Conservation (phyloP, 2,113 vertebrate genomes). For the Pollachius pollachius region DNA sequence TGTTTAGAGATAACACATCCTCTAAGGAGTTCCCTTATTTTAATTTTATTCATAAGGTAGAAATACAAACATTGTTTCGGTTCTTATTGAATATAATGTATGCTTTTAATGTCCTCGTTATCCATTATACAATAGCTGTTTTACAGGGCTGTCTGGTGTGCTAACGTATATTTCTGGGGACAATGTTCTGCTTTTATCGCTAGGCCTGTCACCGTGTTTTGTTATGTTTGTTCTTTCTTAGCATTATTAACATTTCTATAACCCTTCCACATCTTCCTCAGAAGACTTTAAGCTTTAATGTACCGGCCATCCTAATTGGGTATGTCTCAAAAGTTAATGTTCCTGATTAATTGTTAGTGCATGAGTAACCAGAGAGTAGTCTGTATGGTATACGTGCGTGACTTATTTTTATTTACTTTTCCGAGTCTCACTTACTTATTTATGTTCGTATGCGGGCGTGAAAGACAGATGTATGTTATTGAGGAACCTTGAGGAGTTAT, state of each 20-base stretch:
- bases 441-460: constrained; percentile 58
- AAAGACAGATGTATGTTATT: constrained; percentile 70
- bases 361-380: constrained; percentile 71
- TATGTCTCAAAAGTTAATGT: constrained; percentile 83
- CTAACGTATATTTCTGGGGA: constrained; percentile 51
- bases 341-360: constrained; percentile 78
- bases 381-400: constrained; percentile 78
- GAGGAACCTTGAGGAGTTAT: constrained; percentile 78
- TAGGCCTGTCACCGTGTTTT: constrained; percentile 65
- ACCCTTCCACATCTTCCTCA: constrained; percentile 70
- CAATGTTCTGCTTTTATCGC: constrained; percentile 74
- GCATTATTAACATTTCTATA: constrained; percentile 68
- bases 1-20: constrained; percentile 44
- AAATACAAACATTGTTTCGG: constrained; percentile 39
- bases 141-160: constrained; percentile 66
- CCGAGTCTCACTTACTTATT: constrained; percentile 79
- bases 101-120: constrained; percentile 44
- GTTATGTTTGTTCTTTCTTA: constrained; percentile 56
- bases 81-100: constrained; percentile 37
- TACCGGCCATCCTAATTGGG: constrained; percentile 82
- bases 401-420: constrained; percentile 69
- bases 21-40: constrained; percentile 43
- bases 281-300: constrained; percentile 88
- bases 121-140: constrained; percentile 70
- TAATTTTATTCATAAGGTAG: constrained; percentile 42